Percentiles rank a stretch among this genome's conserved stretches.
Conservation (phyloP, 2,888 invertebrate species). For the Pharmacophagus antenor region DNA sequence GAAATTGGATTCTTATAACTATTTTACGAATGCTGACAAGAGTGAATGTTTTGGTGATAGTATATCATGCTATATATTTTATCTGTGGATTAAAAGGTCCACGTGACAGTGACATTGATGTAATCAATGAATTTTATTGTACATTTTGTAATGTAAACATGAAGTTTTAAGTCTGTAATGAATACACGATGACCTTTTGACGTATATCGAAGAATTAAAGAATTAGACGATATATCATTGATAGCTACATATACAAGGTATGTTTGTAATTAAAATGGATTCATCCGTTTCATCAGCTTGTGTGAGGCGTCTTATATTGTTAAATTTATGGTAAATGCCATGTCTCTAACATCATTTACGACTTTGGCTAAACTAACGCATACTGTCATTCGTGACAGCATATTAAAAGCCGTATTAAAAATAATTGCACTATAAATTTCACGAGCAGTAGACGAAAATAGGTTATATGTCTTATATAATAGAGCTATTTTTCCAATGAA, state of each 20-base stretch:
- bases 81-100: not conserved
- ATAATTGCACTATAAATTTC: not conserved
- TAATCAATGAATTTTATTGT: not conserved
- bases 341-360: conserved; percentile 2
- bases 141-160: not conserved
- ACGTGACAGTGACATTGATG: not conserved
- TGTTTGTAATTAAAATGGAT: no score
- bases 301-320: not conserved
- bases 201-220: no score
- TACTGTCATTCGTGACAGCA: not conserved
- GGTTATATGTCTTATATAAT: not conserved
- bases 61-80: conserved; percentile 14
- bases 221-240: no score
- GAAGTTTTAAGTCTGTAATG: no score
- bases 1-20: conserved; percentile 18
- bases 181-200: no score
- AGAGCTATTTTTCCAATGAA: not conserved
- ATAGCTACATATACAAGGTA: no score
- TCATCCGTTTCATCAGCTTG: no score
- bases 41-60: conserved; percentile 3
- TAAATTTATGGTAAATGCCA: no score
- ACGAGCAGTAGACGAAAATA: not conserved
- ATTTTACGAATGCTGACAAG: conserved; percentile 17
- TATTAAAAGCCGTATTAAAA: conserved; percentile 7
- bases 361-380: not conserved